Conservation (phyloP, 2,888 invertebrate genomes). For the Trichogramma evanescens region DNA sequence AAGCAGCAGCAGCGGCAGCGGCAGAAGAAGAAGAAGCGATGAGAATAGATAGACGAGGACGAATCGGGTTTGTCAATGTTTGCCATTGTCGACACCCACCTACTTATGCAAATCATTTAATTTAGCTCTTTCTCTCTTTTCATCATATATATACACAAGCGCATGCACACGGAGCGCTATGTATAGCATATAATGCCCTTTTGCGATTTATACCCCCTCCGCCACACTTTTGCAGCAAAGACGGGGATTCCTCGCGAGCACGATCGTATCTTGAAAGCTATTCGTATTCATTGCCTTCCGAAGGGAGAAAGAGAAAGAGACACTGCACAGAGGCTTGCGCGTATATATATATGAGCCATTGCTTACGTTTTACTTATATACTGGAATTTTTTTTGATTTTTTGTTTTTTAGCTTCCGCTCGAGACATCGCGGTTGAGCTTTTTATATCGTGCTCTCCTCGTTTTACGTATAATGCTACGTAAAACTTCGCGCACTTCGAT, state of each 20-base stretch:
- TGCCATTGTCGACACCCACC: conserved; percentile 48
- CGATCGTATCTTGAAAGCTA: conserved; percentile 47
- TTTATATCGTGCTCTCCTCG: too few species aligned
- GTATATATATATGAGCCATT: conserved; percentile 1
- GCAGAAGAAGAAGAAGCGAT: conserved; percentile 6
- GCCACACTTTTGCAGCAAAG: conserved; percentile 12
- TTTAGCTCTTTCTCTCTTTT: conserved; percentile 36
- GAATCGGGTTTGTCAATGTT: conserved; percentile 47
- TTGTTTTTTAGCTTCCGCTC: too few species aligned
- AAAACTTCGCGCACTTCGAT: too few species aligned
- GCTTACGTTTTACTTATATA: too few species aligned
- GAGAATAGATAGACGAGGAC: conserved; percentile 15
- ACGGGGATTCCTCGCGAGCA: conserved; percentile 27
- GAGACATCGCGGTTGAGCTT: too few species aligned
- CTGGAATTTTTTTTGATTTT: too few species aligned
- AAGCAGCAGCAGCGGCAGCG: conserved; percentile 3
- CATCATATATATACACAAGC: too few species aligned
- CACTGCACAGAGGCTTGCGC: too few species aligned
- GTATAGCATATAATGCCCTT: not conserved
- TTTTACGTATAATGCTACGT: too few species aligned
- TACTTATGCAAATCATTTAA: conserved; percentile 50
- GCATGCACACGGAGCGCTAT: too few species aligned
- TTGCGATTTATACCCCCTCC: conserved; percentile 16
- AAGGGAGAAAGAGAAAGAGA: conserved; percentile 18
- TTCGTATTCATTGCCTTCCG: conserved; percentile 46